Evolutionary conservation across 2,113 vertebrate genomes (phyloP).

Genomic region (Alexandromys fortis): DNA sequence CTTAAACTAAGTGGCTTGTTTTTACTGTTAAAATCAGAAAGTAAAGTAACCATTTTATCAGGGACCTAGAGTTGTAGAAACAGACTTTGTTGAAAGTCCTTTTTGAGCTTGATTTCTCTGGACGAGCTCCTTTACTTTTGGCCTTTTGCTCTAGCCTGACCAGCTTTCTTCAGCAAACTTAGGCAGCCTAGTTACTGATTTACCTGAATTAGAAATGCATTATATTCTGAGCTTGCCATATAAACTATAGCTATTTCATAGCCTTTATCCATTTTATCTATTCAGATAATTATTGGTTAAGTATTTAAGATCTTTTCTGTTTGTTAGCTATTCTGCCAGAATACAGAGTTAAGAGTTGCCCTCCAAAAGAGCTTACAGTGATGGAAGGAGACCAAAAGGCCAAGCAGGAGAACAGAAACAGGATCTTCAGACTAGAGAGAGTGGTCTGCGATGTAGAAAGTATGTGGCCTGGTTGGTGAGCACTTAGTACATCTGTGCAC

Average conservation of each 20-base stretch:
- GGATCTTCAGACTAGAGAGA: accelerated
- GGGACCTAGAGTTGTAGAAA: background rate
- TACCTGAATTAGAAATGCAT: background rate
- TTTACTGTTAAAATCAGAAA: background rate
- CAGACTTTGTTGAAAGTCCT: background rate
- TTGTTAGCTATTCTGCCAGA: background rate
- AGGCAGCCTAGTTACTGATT: background rate
- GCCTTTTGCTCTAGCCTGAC: background rate
- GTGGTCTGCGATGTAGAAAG: background rate
- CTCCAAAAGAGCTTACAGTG: background rate
- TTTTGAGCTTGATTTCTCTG: background rate
- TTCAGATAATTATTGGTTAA: background rate
- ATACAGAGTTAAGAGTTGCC: background rate
- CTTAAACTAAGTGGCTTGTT: background rate
- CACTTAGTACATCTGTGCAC: accelerated
- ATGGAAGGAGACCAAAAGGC: background rate
- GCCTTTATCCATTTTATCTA: background rate
- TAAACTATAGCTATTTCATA: background rate
- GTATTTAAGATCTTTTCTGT: background rate
- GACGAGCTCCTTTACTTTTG: background rate
- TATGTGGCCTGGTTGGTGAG: accelerated
- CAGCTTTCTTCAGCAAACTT: background rate
- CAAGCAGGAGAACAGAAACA: background rate
- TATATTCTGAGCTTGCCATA: background rate
- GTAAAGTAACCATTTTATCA: background rate